phyloP scores from a whole-genome alignment of 2,888 invertebrate genomes.

The Sepiola atlantica region DNA sequence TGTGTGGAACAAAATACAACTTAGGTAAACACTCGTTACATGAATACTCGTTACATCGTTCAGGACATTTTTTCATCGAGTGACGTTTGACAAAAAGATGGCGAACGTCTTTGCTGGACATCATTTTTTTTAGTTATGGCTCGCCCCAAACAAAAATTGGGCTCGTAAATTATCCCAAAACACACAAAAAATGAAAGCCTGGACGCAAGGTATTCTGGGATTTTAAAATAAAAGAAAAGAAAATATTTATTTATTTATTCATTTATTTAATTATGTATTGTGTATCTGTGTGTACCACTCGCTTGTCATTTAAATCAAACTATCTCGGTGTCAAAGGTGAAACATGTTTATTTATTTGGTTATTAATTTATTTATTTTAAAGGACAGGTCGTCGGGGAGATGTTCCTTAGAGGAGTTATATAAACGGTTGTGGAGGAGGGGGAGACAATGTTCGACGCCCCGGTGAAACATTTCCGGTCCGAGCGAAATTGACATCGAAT shows the following conservation, averaged over 20 bases:
- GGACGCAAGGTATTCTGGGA: not conserved
- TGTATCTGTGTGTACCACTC: not conserved
- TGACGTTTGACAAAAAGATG: not conserved
- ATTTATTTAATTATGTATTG: no score
- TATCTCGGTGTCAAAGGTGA: not conserved
- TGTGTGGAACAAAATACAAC: no score
- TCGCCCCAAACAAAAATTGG: not conserved
- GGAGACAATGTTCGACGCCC: not conserved
- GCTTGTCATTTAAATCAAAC: not conserved
- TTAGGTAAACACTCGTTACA: no score
- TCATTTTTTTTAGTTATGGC: not conserved
- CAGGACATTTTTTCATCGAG: not conserved
- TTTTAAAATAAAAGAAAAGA: not conserved
- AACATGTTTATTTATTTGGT: not conserved
- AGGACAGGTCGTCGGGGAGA: not conserved
- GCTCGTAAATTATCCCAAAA: not conserved
- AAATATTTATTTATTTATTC: not conserved
- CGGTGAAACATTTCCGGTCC: not conserved
- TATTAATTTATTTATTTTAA: not conserved
- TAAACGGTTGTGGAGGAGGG: not conserved
- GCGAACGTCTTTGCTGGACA: not conserved
- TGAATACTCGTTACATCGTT: not conserved
- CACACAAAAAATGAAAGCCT: not conserved
- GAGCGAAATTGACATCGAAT: slow-evolving; percentile 19
- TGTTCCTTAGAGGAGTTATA: not conserved